Conservation (phyloP, 2,797 vertebrate species). For the Hafferia zeledoni region DNA sequence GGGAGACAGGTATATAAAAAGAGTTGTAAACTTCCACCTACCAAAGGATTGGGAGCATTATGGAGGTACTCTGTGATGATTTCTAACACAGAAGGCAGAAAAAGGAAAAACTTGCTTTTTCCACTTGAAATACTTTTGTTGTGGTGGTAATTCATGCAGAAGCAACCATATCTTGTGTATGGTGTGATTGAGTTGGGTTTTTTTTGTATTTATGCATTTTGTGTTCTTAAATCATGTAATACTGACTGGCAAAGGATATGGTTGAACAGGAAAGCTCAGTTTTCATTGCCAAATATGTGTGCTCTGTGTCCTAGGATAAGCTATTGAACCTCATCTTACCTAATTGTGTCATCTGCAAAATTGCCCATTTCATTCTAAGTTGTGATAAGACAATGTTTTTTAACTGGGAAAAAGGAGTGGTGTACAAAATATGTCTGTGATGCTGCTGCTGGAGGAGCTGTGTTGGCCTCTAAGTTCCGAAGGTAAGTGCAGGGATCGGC, state of each 20-base stretch:
- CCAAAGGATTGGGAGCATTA: background rate
- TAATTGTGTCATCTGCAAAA: background rate
- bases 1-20: background rate
- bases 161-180: background rate
- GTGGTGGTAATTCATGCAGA: background rate
- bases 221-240: background rate
- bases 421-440: background rate
- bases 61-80: background rate
- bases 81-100: background rate
- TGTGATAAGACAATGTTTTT: background rate
- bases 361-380: background rate
- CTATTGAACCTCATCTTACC: background rate
- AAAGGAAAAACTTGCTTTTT: background rate
- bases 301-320: background rate
- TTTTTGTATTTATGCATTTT: background rate
- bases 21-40: background rate
- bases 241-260: background rate
- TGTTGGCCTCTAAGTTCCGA: background rate
- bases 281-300: background rate
- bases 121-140: background rate
- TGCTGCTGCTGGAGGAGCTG: background rate
- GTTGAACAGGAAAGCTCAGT: background rate
- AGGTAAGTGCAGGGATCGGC: rapidly evolving
- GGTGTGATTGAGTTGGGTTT: rapidly evolving
- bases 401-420: background rate